These are phyloP conservation scores for Philaenus spumarius DNA, from an alignment of 1,140 invertebrate genomes.

Conservation along the genomic window DNA sequence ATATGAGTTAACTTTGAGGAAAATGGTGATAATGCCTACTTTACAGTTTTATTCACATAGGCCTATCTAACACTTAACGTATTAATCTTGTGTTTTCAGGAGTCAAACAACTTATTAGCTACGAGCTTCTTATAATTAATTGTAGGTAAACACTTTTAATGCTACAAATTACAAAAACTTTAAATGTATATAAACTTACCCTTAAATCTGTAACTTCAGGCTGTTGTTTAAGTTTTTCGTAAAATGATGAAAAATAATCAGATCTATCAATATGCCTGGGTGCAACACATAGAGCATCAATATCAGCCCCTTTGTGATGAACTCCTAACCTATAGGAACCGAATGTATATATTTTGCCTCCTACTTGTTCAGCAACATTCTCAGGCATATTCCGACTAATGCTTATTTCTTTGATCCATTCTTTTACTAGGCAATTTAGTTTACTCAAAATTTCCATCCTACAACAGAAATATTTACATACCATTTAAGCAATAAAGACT, in stretches of 20 bases:
- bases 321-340: constrained; percentile 89
- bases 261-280: constrained; percentile 88
- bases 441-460: constrained; percentile 59
- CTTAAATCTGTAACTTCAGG: constrained; percentile 77
- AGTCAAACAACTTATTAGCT: too few species aligned
- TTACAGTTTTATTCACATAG: too few species aligned
- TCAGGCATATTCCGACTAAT: constrained; percentile 79
- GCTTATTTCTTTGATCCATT: constrained; percentile 89
- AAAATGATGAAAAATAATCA: constrained; percentile 95
- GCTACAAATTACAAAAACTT: too few species aligned
- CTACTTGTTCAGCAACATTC: constrained; percentile 76
- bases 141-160: too few species aligned
- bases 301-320: constrained; percentile 97
- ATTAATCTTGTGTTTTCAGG: too few species aligned
- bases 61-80: too few species aligned
- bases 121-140: too few species aligned
- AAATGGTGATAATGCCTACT: too few species aligned
- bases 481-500: too few species aligned
- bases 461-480: constrained; percentile 18
- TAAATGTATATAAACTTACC: constrained; percentile 43
- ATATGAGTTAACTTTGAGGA: too few species aligned
- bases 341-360: constrained; percentile 99
- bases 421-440: constrained; percentile 80
- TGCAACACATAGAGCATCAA: constrained; percentile 96
- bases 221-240: constrained; percentile 82